Base-by-base conservation (phyloP, 1,140 invertebrate genomes). In the Drosophila sulfurigaster region DNA sequence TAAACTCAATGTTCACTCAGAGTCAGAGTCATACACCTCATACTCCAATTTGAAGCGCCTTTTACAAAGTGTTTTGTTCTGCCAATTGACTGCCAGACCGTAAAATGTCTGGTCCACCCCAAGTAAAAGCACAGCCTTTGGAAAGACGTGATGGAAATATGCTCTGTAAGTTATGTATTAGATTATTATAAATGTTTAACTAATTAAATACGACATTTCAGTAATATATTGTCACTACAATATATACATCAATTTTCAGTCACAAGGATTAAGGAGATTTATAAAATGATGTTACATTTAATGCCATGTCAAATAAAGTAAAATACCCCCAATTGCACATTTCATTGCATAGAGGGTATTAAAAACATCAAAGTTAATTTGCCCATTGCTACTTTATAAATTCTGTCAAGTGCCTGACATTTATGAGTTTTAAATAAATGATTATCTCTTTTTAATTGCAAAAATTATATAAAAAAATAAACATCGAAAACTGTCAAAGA, bases 351-450 rank as follows among this genome's bases (percentile, higher is more conserved):
- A 41, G 3, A 57, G 54, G 54, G 35, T 57, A 41, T 20, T 41
- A 52, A 68, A 52, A 63, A 80, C 77, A 83, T 85, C 81, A 83
- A 83, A 83, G 72, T 46, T 56, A 57, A 62, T 64, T 75, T 69
- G 10, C 30, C 30, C 52, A 8, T 7, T 45, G 10, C 35, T 20
- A 25, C 49, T 25, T 46, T 63, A 11, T 28, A 46, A 13, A 25
- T 5, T 52, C 16, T 11, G 15, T 28, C 30, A 13, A 57, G n/a
- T 68, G 51, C 46, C 6, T 10, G n/a, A 16, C 11, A 57, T 62
- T 74, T 65, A 52, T 65, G 38, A 15, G 32, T 20, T 41, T 76
- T 75, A 59, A 49, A 69, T 74, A 77, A 56, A 63, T 77, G 51
- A 74, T 74, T 45, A 59, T 7, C 25, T 62, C n/a, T 51, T 64